A percentile compares a stretch with the other conserved stretches of the same genome.
Conservation (phyloP, 2,113 vertebrate genomes). For the Diadophis punctatus region DNA sequence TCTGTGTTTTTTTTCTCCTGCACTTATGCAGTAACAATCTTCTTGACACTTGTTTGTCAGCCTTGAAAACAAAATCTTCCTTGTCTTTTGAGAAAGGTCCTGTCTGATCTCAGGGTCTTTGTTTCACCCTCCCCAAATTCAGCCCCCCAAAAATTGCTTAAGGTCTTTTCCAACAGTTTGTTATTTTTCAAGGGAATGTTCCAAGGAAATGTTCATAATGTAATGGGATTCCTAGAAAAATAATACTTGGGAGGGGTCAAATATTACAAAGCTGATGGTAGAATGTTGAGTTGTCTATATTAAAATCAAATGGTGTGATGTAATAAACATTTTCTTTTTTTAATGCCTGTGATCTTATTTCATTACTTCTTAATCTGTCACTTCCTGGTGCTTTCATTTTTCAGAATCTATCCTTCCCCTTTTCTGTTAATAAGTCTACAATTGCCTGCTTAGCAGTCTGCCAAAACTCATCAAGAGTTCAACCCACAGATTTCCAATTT, state of each 20-base stretch:
- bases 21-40: background rate
- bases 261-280: background rate
- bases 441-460: slow-evolving; percentile 39
- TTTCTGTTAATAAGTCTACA: slow-evolving; percentile 45
- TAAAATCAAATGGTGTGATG: slow-evolving; percentile 12
- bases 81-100: background rate
- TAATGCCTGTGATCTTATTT: slow-evolving; percentile 20
- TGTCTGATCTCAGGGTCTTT: background rate
- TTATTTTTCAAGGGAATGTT: background rate
- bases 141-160: background rate
- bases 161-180: background rate
- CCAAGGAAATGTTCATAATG: background rate
- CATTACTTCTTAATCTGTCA: slow-evolving; percentile 40
- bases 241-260: background rate
- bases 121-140: background rate
- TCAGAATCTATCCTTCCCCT: slow-evolving; percentile 28
- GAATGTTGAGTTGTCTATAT: background rate
- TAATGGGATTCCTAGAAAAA: background rate
- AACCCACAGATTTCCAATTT: slow-evolving; percentile 53
- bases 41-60: background rate
- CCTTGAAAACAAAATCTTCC: background rate
- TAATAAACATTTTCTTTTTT: slow-evolving; percentile 36
- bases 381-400: slow-evolving; percentile 46
- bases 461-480: slow-evolving; percentile 49
- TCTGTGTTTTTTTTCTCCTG: background rate